These are phyloP conservation scores for Nyleta sp. DNA, from an alignment of 2,888 invertebrate genomes.

Conservation along the genomic window DNA sequence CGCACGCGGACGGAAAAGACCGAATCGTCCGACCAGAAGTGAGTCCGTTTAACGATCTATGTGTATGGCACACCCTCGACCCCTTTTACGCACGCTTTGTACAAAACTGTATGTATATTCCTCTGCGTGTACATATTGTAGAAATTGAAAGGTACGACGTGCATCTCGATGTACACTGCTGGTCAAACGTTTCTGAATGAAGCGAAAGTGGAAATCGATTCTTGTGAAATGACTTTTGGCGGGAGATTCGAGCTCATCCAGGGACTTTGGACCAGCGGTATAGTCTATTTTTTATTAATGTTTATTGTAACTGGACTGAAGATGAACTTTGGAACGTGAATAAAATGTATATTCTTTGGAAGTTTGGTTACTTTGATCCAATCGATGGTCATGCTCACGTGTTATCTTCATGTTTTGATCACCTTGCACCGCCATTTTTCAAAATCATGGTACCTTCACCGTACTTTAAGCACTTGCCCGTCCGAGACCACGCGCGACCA, in stretches of 20 bases:
- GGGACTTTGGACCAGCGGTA: conserved; percentile 5
- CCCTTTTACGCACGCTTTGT: conserved; percentile 53
- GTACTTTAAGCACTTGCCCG: conserved; percentile 63
- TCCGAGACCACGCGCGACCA: conserved; percentile 19
- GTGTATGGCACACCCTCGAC: conserved; percentile 44
- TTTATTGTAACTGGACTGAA: conserved; percentile 3
- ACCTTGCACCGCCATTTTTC: conserved; percentile 73
- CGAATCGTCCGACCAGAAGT: conserved; percentile 81
- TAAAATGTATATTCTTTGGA: neutral
- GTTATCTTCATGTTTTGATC: conserved; percentile 22
- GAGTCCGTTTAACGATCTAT: conserved; percentile 69
- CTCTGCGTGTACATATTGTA: conserved; percentile 22
- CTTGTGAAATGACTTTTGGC: too few species aligned
- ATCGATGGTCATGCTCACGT: conserved; percentile 23
- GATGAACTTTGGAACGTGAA: neutral
- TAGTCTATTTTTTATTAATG: conserved; percentile 38
- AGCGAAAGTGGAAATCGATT: too few species aligned
- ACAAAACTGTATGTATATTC: conserved; percentile 38
- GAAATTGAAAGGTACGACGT: neutral
- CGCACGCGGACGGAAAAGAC: conserved; percentile 85
- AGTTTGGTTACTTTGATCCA: neutral
- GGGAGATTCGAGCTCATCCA: neutral
- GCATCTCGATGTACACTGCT: conserved; percentile 26
- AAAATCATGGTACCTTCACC: conserved; percentile 71
- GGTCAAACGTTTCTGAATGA: neutral